Evolutionary conservation across 92 coral and sea anemone genomes (phyloP).

Genomic region (Porites divaricata): DNA sequence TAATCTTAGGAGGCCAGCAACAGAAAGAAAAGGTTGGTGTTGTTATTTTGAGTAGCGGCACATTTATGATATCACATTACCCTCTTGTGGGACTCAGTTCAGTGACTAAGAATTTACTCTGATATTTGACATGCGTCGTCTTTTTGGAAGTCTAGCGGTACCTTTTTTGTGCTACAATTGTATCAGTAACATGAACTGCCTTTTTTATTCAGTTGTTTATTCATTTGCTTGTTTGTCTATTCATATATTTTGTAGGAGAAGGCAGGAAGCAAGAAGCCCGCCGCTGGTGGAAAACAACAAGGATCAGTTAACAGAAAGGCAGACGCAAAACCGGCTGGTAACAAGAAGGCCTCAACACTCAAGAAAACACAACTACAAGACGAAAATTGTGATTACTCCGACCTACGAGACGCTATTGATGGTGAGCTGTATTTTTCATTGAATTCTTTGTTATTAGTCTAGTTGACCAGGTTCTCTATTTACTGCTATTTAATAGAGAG

Average conservation of each 20-base stretch:
- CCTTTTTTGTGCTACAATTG: not conserved
- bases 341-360: constrained; percentile 5
- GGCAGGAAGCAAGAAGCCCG: constrained; percentile 16
- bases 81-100: not conserved
- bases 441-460: not conserved
- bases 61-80: not conserved
- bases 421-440: constrained; percentile 16
- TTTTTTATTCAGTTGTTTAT: too few species aligned
- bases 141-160: too few species aligned
- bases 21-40: constrained; percentile 39
- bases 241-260: constrained; percentile 31
- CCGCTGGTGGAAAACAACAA: constrained; percentile 3
- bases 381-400: constrained; percentile 44
- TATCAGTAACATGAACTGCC: not conserved
- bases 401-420: constrained; percentile 68
- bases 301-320: constrained; percentile 18
- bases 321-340: constrained; percentile 15
- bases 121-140: not conserved
- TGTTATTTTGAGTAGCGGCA: not conserved
- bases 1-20: constrained; percentile 25
- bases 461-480: too few species aligned
- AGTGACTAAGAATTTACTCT: too few species aligned
- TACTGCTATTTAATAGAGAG: too few species aligned
- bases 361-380: constrained; percentile 40
- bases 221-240: not conserved